Evolutionary conservation across 2,113 vertebrate genomes (phyloP), one percentile per base, ranked within the genome.

Genomic region (Pica pica): DNA sequence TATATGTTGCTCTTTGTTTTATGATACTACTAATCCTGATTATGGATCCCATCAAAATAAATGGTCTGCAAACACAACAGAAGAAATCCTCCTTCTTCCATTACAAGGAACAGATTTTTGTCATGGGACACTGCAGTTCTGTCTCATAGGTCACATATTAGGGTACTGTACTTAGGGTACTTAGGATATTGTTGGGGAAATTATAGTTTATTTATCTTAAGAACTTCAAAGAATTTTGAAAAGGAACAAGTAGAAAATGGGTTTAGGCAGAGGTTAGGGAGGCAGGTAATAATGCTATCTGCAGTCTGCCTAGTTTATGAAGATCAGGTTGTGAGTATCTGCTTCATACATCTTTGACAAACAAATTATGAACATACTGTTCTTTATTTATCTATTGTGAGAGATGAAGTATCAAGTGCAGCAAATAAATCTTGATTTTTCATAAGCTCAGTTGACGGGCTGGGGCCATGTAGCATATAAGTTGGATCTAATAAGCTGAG

Each of bases 401-500:
- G 83, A 89, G 94, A 96, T 91, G 68, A 97, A 96, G 68, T 95
- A 97, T 75, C 86, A 95, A 96, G 96, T 95, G 65, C 53, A 88
- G 94, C 87, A 91, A 93, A 96, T 98, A 98, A 98, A 98, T 97
- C 97, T 97, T 97, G 94, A 95, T 98, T 97, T 98, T 98, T 91
- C 89, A 70, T 97, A 92, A 95, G 65, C 88, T 97, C 55, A 55
- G 74, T 86, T 97, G 97, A 94, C 64, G 10, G 82, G 49, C 18
- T 94, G 84, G 76, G 85, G 92, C 69, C 69, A 95, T 87, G 95
- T 93, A 94, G 89, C 70, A 59, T 77, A 89, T 93, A 92, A 89
- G 64, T 86, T 89, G 75, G 65, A 88, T 97, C 94, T 97, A 95
- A 97, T 97, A 95, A 97, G 57, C 90, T 75, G 64, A 92, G 41